A percentile compares a stretch with the other conserved stretches of the same genome.
phyloP scores from a whole-genome alignment of 2,797 vertebrate genomes.

The Borostomias antarcticus region DNA sequence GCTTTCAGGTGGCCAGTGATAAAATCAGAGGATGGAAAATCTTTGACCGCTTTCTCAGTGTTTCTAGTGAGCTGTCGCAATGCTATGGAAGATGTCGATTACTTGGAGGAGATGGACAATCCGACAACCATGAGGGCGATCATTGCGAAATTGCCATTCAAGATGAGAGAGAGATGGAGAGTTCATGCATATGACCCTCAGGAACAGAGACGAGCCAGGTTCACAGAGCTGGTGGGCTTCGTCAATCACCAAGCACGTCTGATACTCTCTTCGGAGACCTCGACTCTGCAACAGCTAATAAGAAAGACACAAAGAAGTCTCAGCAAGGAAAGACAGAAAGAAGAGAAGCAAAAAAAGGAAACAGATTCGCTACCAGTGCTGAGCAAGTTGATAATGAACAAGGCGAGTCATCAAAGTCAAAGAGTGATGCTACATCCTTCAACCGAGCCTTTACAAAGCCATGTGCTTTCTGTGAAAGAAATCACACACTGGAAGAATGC shows the following conservation, averaged over 20 bases:
- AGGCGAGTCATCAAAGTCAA: background rate
- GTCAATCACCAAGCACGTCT: slow-evolving; percentile 23
- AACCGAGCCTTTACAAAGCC: slow-evolving; percentile 7
- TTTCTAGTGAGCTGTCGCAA: slow-evolving; percentile 15
- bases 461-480: slow-evolving; percentile 17
- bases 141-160: slow-evolving; percentile 18
- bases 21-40: slow-evolving; percentile 1
- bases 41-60: slow-evolving; percentile 6
- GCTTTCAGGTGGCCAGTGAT: slow-evolving; percentile 25
- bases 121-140: slow-evolving; percentile 20
- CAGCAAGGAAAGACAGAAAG: background rate
- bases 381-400: background rate
- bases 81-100: slow-evolving; percentile 24
- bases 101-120: slow-evolving; percentile 25
- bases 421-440: background rate
- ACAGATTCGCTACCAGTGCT: slow-evolving; percentile 11
- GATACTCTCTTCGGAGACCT: slow-evolving; percentile 29
- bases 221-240: slow-evolving; percentile 26
- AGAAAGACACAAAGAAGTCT: slow-evolving; percentile 9
- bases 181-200: slow-evolving; percentile 9
- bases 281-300: background rate
- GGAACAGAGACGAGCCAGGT: slow-evolving; percentile 18
- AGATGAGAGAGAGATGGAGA: slow-evolving; percentile 17
- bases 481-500: slow-evolving; percentile 12
- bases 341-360: slow-evolving; percentile 5